Base-by-base conservation (phyloP, 2,797 vertebrate genomes). In the Sciurus vulgaris region DNA sequence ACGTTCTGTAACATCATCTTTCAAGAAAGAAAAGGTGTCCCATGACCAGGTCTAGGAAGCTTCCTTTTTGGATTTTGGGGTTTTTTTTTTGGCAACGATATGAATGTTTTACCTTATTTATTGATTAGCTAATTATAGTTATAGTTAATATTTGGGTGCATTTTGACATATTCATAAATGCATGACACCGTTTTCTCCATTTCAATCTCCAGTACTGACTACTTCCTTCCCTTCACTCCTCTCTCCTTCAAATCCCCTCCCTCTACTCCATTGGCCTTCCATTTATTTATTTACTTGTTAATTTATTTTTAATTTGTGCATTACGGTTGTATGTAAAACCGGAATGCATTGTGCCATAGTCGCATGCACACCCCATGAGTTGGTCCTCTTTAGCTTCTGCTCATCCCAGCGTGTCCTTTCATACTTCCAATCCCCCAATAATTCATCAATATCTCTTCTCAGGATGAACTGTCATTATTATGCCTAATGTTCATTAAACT, bases 331-430 rank as follows among this genome's bases (percentile, higher is more conserved):
- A 56, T 56, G 20, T 56, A 56, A 56, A 56, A 56, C 51, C 7
- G 7, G 24, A 26, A 61, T 26, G 24, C 24, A 8, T 26, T 61
- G 59, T 61, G 22, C 22, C 26, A 9, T 24, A 26, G 59, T 61
- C 59, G 26, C 59, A 26, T 61, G 59, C 24, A 61, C 24, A 61
- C 24, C 3, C 8, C 24, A 26, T 10, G 3, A 61, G 56, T 82
- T n/a, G 4, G 24, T 65, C 4, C 24, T 73, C 22, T 63, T 87
- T 84, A 56, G 35, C 15, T 81, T 30, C 15, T 59, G 17, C 54
- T 28, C 20, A 54, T 41, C 9, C 28, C 6, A 65, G 8, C 0
- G 0, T 41, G 4, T 10, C 11, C 3, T 49, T 6, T 91, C 2
- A 24, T 7, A 44, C 61, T 6, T 33, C 13, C 0, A 17, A 59